Conservation (phyloP, 2,797 vertebrate species). For the Sparus aurata region DNA sequence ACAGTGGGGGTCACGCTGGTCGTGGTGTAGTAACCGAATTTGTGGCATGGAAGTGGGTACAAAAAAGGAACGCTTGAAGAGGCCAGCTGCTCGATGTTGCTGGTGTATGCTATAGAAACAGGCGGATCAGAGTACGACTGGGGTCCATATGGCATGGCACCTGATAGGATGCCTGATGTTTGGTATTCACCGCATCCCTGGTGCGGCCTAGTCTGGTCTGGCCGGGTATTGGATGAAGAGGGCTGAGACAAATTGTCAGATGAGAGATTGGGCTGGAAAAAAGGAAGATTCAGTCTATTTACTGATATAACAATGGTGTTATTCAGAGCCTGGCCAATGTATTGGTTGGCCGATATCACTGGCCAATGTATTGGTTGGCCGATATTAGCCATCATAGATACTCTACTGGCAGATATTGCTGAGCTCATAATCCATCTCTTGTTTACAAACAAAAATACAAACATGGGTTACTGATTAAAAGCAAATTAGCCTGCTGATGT, state of each 20-base stretch:
- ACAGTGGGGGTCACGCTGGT: slow-evolving; percentile 70
- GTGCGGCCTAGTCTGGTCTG: slow-evolving; percentile 67
- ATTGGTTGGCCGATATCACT: no score
- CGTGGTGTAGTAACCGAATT: slow-evolving; percentile 80
- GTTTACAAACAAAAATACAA: no score
- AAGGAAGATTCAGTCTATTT: slow-evolving; percentile 5
- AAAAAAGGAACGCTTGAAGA: slow-evolving; percentile 78
- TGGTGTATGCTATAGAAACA: slow-evolving; percentile 53
- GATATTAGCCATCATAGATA: no score
- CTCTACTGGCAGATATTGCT: no score
- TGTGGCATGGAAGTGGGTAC: slow-evolving; percentile 76
- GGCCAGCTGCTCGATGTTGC: slow-evolving; percentile 52
- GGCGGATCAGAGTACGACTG: slow-evolving; percentile 64
- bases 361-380: no score
- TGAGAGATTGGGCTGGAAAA: slow-evolving; percentile 73
- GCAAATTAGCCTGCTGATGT: no score
- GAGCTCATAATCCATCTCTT: no score
- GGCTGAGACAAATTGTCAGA: slow-evolving; percentile 70
- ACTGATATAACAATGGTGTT: not conserved
- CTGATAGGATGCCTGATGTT: slow-evolving; percentile 66
- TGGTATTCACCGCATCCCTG: slow-evolving; percentile 84
- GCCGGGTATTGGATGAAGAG: slow-evolving; percentile 61
- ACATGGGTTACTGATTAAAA: no score
- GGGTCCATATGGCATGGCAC: slow-evolving; percentile 68
- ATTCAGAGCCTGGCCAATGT: no score